Base-by-base conservation (phyloP, 2,888 invertebrate genomes). In the Lottia scabra region DNA sequence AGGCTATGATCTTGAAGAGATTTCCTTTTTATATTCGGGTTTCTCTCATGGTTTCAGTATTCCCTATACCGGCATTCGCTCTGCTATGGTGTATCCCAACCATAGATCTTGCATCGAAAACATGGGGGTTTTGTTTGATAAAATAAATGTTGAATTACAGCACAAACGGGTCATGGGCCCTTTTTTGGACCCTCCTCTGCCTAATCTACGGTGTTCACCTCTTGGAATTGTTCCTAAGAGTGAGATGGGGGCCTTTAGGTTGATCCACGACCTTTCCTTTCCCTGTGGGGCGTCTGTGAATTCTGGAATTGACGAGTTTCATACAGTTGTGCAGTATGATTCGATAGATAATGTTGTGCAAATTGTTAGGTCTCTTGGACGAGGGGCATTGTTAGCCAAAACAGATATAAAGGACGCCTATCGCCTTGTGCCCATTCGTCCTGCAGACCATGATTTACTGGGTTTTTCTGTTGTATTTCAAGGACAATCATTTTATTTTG, bases 371-470 rank as follows among this genome's bases (percentile, higher is more conserved):
- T 19, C 3, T 10, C 65, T 65, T 12, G 65, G 65, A 13, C 19
- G 16, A 27, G 65, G 65, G 27, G 15, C 27, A 19, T 38, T 27
- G 0, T n/a, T 65, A 6, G 43, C 30, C 19, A 65, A 65, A 65
- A 43, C 43, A 12, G 65, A 65, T 38, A 27, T 65, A 3, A 65
- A 65, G 38, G 43, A 43, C 38, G 65, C 65, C 15, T 65, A 38
- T 65, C 16, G 65, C 13, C 26, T 65, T 13, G 27, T 65, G 43
- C 65, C 30, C 19, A 38, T 65, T 65, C 16, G 10, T 30, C 65
- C 65, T 30, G 65, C 1, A 15, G 65, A 65, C 38, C 43, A 38
- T 43, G 38, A 65, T 43, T 38, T 65, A 5, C n/a, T 65, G 19
- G 65, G 65, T 38, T 38, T 38, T 10, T 38, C 38, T 38, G 38